phyloP scores from a whole-genome alignment of 2,113 vertebrate species.

The Cromileptes altivelis region DNA sequence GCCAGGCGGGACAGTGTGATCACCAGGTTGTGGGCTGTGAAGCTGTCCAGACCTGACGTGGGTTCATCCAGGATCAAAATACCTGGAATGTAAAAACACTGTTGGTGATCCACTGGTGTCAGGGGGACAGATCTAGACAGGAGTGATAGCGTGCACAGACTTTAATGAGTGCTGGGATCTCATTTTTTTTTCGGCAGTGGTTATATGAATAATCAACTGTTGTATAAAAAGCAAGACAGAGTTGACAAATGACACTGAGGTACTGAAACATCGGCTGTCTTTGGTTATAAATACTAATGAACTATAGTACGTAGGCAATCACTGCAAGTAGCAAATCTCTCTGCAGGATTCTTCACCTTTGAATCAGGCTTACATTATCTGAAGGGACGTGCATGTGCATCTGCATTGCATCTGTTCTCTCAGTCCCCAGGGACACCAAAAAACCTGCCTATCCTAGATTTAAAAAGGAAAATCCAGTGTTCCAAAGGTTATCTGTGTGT shows the following conservation, averaged over 20 bases:
- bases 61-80: slow-evolving; percentile 97
- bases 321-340: too few relatives aligned
- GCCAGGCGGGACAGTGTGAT: slow-evolving; percentile 94
- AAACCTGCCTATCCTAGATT: too few relatives aligned
- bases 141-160: neutral
- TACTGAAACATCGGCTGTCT: too few relatives aligned
- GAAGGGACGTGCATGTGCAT: too few relatives aligned
- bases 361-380: too few relatives aligned
- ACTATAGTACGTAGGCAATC: too few relatives aligned
- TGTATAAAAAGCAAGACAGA: neutral
- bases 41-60: slow-evolving; percentile 97
- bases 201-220: neutral
- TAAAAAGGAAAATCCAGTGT: neutral
- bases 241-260: neutral
- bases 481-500: neutral
- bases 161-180: neutral
- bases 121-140: neutral
- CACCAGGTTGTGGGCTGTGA: slow-evolving; percentile 96
- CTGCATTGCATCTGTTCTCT: too few relatives aligned
- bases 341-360: too few relatives aligned
- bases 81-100: slow-evolving; percentile 80
- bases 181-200: neutral
- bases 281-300: too few relatives aligned
- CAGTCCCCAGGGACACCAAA: too few relatives aligned
- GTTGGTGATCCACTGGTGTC: neutral